phyloP scores from a whole-genome alignment of 2,888 invertebrate species.

The Rambutsinella grinnellia region DNA sequence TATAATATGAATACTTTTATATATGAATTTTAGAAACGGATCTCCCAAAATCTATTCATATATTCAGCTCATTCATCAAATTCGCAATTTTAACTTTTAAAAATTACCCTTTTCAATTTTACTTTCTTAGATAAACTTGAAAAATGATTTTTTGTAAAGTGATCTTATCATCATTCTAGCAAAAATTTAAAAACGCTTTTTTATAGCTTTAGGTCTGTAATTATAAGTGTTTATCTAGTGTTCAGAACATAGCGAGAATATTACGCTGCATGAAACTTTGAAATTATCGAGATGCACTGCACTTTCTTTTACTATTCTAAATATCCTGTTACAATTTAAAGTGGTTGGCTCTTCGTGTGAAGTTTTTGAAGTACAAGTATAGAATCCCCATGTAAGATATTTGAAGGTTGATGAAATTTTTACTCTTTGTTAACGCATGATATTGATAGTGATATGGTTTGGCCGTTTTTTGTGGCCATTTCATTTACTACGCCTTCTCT shows the following conservation, averaged over 20 bases:
- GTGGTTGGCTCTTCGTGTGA: background rate
- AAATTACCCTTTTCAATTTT: background rate
- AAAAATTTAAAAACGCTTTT: background rate
- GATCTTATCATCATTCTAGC: background rate
- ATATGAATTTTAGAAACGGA: no score
- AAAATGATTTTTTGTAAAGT: background rate
- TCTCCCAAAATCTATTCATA: no score
- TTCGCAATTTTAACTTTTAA: no score
- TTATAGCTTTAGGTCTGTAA: no score
- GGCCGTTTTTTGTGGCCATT: constrained; percentile 5
- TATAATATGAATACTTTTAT: no score
- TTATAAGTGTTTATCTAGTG: no score
- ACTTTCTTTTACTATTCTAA: background rate
- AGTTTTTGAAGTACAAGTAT: background rate
- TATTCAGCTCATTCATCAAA: no score
- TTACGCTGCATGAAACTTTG: no score
- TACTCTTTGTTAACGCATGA: background rate
- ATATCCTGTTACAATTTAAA: no score
- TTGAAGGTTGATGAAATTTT: background rate
- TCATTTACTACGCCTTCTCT: background rate
- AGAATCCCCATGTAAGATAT: background rate
- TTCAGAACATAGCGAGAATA: no score
- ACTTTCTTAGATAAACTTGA: background rate
- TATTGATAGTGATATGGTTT: constrained; percentile 9
- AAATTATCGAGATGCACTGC: no score